phyloP scores from a whole-genome alignment of 2,797 vertebrate species.

The Atherinosoma microstoma region DNA sequence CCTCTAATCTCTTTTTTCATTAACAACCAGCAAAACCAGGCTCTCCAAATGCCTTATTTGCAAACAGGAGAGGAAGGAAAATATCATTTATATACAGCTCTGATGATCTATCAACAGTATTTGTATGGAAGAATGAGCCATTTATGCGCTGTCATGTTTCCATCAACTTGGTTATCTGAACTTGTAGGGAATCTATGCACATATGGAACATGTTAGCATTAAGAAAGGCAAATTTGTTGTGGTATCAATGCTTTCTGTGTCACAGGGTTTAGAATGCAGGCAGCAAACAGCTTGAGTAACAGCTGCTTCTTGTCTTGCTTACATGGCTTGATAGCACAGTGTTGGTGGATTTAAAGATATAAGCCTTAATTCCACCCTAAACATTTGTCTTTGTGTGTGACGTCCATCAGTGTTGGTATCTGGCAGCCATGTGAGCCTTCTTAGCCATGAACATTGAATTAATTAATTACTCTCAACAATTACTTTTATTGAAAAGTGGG shows the following conservation, averaged over 20 bases:
- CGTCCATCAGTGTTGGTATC: slow-evolving; percentile 18
- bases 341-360: slow-evolving; percentile 70
- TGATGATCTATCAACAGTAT: not conserved
- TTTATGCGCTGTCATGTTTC: slow-evolving; percentile 6
- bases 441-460: slow-evolving; percentile 7
- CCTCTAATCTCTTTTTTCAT: slow-evolving; percentile 77
- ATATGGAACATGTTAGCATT: slow-evolving; percentile 34
- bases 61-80: not conserved
- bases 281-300: slow-evolving; percentile 53
- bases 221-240: slow-evolving; percentile 12
- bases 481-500: not conserved
- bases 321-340: slow-evolving; percentile 47
- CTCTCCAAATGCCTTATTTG: slow-evolving; percentile 23
- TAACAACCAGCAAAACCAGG: slow-evolving; percentile 51
- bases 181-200: not conserved
- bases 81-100: slow-evolving; percentile 11
- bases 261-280: slow-evolving; percentile 24
- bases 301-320: slow-evolving; percentile 58
- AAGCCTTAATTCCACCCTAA: slow-evolving; percentile 49
- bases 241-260: not conserved
- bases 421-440: slow-evolving; percentile 13
- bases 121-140: not conserved
- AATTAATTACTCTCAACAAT: not conserved
- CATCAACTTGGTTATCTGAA: not conserved
- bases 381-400: slow-evolving; percentile 44